Conservation (phyloP, 2,888 invertebrate species). For the Argyra leucocephala region DNA sequence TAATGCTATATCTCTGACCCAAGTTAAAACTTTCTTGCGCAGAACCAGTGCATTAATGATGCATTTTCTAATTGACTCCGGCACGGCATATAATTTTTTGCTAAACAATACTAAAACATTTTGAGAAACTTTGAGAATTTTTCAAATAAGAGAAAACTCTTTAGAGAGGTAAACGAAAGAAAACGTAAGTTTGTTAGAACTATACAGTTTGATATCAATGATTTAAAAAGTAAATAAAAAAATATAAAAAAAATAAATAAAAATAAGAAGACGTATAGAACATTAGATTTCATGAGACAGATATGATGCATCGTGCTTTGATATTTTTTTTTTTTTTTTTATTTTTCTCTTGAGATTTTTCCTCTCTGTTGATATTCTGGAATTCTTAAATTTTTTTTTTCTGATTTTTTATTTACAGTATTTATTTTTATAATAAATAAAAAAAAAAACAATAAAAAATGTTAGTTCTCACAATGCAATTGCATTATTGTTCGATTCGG, state of each 20-base stretch:
- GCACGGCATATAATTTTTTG: too few relatives aligned
- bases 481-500: too few relatives aligned
- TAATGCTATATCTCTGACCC: too few relatives aligned
- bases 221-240: not conserved
- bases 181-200: not conserved
- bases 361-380: too few relatives aligned
- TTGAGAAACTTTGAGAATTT: too few relatives aligned
- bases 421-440: not conserved
- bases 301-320: constrained; percentile 1
- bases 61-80: too few relatives aligned
- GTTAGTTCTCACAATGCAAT: not conserved
- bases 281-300: constrained; percentile 3
- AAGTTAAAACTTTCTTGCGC: too few relatives aligned
- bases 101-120: too few relatives aligned
- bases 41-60: too few relatives aligned
- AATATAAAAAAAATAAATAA: not conserved
- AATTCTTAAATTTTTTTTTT: too few relatives aligned
- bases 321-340: not conserved
- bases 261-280: not conserved
- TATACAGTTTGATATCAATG: not conserved
- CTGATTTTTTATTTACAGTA: not conserved
- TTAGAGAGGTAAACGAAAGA: not conserved
- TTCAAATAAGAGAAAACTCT: too few relatives aligned
- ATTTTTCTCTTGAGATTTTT: not conserved
- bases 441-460: not conserved